These are phyloP conservation scores for Oscheius myriophilus DNA, from an alignment of 2,888 invertebrate genomes.

Conservation along the genomic window DNA sequence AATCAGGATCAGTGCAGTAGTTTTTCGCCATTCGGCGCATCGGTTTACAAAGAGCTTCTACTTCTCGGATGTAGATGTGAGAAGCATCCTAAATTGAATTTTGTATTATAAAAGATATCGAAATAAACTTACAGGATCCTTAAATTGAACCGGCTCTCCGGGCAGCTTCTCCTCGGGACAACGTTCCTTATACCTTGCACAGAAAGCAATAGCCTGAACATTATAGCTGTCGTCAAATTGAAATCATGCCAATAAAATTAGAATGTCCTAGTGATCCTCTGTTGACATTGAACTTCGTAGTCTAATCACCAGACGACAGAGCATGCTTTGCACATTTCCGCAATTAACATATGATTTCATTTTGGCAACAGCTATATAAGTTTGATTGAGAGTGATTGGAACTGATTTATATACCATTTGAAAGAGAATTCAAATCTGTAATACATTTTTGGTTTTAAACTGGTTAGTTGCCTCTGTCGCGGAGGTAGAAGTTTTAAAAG, in stretches of 20 bases:
- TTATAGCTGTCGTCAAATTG: no score
- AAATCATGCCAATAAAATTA: no score
- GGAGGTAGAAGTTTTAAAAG: no score
- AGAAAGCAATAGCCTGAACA: slow-evolving; percentile 52
- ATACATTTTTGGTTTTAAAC: background rate
- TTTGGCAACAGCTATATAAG: no score
- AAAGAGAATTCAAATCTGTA: no score
- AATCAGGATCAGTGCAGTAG: slow-evolving; percentile 52
- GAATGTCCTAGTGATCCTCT: no score
- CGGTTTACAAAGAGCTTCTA: slow-evolving; percentile 45
- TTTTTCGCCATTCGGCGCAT: slow-evolving; percentile 39
- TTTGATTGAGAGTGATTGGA: no score
- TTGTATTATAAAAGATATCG: background rate
- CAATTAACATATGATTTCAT: no score
- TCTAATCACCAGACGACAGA: no score
- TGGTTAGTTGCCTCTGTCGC: background rate
- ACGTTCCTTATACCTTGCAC: slow-evolving; percentile 47
- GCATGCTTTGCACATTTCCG: no score
- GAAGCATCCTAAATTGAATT: slow-evolving; percentile 36
- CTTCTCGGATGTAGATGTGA: slow-evolving; percentile 52
- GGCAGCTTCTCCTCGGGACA: slow-evolving; percentile 44
- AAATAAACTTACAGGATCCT: slow-evolving; percentile 27
- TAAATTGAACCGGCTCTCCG: slow-evolving; percentile 42
- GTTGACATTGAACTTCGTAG: no score
- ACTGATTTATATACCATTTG: background rate